Percentiles rank a stretch among this genome's conserved stretches.
Conservation (phyloP, 1,140 invertebrate species). For the Hermetia illucens region DNA sequence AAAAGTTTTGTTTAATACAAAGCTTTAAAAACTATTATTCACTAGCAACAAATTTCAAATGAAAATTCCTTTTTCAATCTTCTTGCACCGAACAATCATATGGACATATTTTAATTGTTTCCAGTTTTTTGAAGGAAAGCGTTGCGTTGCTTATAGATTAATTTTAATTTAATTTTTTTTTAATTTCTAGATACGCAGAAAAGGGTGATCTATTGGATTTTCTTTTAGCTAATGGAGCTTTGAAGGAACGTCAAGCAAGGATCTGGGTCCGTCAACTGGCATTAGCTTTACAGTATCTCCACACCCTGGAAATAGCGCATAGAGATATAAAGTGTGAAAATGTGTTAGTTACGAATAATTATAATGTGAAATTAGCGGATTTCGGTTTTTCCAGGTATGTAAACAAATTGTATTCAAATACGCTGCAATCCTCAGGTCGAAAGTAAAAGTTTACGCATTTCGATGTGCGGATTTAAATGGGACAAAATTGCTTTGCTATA, state of each 20-base stretch:
- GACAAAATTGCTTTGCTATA: no score
- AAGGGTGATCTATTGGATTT: not conserved
- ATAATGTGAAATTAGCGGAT: constrained; percentile 68
- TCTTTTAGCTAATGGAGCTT: constrained; percentile 44
- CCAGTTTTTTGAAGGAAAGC: no score
- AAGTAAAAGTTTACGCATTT: no score
- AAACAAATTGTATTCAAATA: constrained; percentile 38
- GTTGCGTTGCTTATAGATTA: no score
- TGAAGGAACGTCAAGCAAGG: constrained; percentile 55
- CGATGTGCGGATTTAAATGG: no score
- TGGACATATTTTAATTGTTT: no score
- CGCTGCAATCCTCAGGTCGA: no score
- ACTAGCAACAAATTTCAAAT: no score
- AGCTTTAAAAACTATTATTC: no score
- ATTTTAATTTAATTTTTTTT: not conserved
- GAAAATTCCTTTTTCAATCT: no score
- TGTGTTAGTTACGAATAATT: constrained; percentile 57
- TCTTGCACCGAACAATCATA: no score
- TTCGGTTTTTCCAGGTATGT: constrained; percentile 66
- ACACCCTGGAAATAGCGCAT: constrained; percentile 65
- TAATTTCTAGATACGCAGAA: not conserved
- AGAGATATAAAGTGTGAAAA: constrained; percentile 77
- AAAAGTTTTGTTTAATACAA: no score
- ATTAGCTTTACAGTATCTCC: constrained; percentile 63
- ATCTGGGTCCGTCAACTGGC: constrained; percentile 66